Evolutionary conservation across 2,113 vertebrate species (phyloP).

Genomic region (Rhadina sibilatrix): DNA sequence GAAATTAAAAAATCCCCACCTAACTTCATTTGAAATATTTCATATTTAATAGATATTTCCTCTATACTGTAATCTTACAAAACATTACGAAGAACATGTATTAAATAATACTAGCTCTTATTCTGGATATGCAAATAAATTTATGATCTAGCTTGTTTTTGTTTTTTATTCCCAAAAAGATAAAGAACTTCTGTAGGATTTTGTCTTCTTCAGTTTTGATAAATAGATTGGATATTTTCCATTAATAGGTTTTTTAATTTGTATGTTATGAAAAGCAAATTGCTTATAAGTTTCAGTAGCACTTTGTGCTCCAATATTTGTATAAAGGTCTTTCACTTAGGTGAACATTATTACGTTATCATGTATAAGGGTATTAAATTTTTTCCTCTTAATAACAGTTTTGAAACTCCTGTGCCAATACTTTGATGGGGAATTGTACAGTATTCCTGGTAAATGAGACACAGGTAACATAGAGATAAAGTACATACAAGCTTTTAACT

Average conservation of each 20-base stretch:
- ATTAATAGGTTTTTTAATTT: neutral
- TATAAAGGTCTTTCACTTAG: neutral
- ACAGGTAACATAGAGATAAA: neutral
- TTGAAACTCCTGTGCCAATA: neutral
- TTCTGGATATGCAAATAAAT: neutral
- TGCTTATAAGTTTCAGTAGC: neutral
- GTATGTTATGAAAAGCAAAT: neutral
- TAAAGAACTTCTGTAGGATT: neutral
- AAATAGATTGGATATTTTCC: neutral
- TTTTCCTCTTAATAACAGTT: neutral
- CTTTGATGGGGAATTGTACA: neutral
- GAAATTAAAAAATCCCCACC: neutral
- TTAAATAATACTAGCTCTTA: neutral
- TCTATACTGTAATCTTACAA: neutral
- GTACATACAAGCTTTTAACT: neutral
- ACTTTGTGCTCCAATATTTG: neutral
- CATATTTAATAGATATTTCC: neutral
- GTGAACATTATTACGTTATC: neutral
- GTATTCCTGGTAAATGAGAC: neutral
- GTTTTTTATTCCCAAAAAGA: accelerated
- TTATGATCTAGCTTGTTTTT: accelerated
- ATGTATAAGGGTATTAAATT: neutral
- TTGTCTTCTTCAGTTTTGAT: neutral
- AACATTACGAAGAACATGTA: accelerated
- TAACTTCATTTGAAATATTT: neutral